Base-by-base conservation (phyloP, 2,113 vertebrate genomes). In the Takifugu flavidus region DNA sequence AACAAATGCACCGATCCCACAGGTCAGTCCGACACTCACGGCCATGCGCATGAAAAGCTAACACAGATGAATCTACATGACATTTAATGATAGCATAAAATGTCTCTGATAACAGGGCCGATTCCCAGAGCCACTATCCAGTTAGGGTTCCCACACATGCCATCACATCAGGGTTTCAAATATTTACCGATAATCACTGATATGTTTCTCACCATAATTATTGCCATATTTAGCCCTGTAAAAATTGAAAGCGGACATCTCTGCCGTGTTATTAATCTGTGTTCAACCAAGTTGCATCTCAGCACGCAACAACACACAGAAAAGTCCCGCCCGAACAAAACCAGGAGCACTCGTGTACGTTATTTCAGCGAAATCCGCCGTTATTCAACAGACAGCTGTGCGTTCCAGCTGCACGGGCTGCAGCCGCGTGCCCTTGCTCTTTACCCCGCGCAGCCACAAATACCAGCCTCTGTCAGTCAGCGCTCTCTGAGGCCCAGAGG, bases 381-480 rank as follows among this genome's bases (percentile, higher is more conserved):
- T 75, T 74, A 54, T 75, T 77, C 73, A 65, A 14, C 31, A 49
- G 53, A 44, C 53, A 49, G 46, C 58, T 51, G 45, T 65, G 75
- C 65, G 66, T 74, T 82, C 82, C 80, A 85, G 82, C 76, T 83
- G 84, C 39, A 57, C 61, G 63, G 55, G 63, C 64, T 71, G 72
- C 66, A 70, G 59, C 74, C 87, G 85, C 75, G 81, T 83, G 77
- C 80, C 70, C 63, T 59, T 57, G 53, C 72, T 65, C 52, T 52
- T 73, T 71, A 64, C 70, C 77, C 67, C 66, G 60, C 59, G 57
- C 13, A 43, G 67, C 67, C 70, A 73, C 79, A 82, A 84, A 87
- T 82, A 77, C 57, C 76, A 84, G 72, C 70, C 72, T 51, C 77
- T 81, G 80, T 84, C 86, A 82, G 25, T 87, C 84, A 87, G 64